These are phyloP conservation scores for Panthera leo DNA, from an alignment of 2,113 vertebrate genomes.

Conservation along the genomic window DNA sequence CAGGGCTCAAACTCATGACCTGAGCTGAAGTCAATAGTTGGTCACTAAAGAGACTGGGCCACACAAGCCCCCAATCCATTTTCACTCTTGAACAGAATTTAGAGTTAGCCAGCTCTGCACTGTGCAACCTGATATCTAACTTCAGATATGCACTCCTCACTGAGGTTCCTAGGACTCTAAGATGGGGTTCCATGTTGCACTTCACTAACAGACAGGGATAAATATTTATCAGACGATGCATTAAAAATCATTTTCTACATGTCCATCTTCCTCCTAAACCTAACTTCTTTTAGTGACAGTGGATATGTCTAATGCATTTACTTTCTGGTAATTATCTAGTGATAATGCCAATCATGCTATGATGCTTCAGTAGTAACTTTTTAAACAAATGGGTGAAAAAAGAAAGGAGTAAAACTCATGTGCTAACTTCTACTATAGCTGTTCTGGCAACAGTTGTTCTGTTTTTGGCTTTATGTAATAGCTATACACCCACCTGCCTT, in stretches of 20 bases:
- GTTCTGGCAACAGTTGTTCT: neutral
- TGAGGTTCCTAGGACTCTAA: neutral
- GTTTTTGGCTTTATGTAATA: neutral
- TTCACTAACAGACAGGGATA: neutral
- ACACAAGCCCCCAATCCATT: neutral
- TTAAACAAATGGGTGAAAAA: neutral
- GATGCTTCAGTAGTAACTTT: neutral
- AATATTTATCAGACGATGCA: neutral
- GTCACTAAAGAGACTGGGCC: too few relatives aligned
- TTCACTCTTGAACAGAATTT: neutral
- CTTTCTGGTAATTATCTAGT: neutral
- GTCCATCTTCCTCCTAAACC: neutral
- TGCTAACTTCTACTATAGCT: neutral
- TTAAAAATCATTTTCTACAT: neutral
- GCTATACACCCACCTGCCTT: neutral
- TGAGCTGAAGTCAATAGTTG: too few relatives aligned
- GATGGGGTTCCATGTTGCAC: neutral
- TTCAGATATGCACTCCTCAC: rapidly evolving
- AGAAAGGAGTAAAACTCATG: neutral
- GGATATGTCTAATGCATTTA: neutral
- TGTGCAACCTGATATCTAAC: neutral
- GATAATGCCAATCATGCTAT: neutral
- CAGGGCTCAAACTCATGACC: too few relatives aligned
- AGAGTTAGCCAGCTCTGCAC: neutral
- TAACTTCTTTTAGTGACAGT: neutral